Evolutionary conservation across 2,888 invertebrate genomes (phyloP), one percentile per base, ranked within the genome.

Genomic region (Melitaea athalia): DNA sequence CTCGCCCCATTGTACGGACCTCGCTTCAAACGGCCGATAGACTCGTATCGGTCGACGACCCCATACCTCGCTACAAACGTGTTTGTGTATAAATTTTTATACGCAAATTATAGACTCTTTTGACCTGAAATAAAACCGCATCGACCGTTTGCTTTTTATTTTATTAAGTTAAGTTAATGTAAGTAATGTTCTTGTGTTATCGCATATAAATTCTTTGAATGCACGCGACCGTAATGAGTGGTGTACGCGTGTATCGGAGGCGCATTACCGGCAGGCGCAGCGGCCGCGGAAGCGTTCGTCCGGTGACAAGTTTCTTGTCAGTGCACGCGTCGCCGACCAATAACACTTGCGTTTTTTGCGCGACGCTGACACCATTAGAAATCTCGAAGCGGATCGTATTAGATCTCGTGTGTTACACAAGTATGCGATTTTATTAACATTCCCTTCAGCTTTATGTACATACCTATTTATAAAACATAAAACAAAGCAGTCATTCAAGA

Each of bases 11-110:
- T 43, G 60, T 65, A 45, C 49, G n/a, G 15, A 57, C 42, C 55
- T 12, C 61, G 38, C 55, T 24, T 52, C 14, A 38, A 15, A 17
- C 45, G n/a, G 53, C 60, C 33, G 15, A 64, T 59, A 38, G 50
- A 45, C 60, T 63, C 60, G 59, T 70, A 70, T 70, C 70, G 70
- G 70, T 70, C 68, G 53, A 43, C 45, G 68, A 68, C 59, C 70
- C 61, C 45, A 47, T 38, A 59, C 50, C 59, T 55, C 50, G 55
- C 57, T 15, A 24, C 14, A 49, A 70, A 68, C 70, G 50, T 64
- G 67, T 70, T 70, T 69, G 24, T 14, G 57, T 61, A 59, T 64
- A 64, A 64, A 64, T 52, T 62, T 14, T 64, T 43, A 57, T 50
- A 42, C n/a, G 31, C 49, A 62, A 67, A 63, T 62, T 53, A 31